Base-by-base conservation (phyloP, 2,888 invertebrate genomes). In the Ectemnius continuus region DNA sequence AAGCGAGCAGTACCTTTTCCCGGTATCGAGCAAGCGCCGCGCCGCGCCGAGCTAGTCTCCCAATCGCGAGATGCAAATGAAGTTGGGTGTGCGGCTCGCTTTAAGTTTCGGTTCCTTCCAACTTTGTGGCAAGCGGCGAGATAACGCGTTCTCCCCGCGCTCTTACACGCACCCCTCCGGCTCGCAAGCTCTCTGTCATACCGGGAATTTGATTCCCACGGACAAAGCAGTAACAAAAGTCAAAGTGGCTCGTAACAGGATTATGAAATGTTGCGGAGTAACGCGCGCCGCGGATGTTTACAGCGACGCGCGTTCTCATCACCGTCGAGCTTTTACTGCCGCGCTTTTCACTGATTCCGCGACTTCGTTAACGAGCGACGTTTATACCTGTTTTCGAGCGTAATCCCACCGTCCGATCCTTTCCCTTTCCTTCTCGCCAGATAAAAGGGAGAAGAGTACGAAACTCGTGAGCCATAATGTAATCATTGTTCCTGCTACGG, bases 181-280 rank as follows among this genome's bases (percentile, higher is more conserved):
- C 36, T 36, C 36, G 36, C 36, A 36, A 36, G 36, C 36, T 36
- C 36, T 36, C 36, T 6, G 6, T 11, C 8, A 36, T 70, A 79
- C 69, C 57, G 69, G 73, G 67, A 81, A 73, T 83, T 83, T 81
- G 79, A 83, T 83, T 83, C 73, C 71, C 83, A 72, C 75, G 70
- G 61, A 63, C 74, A 67, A 67, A 69, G 66, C 70, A 61, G 76
- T 73, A 75, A 78, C 83, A 78, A 83, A 83, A 83, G 79, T 83
- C 79, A 73, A 79, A 81, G 79, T 83, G 78, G 76, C 83, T 83
- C 83, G 79, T 83, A 83, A 83, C 83, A 83, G 81, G 76, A 83
- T 83, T 83, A 83, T 83, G 83, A 83, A 83, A 83, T 83, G 83
- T 83, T 83, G 78, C 83, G 83, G 79, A 75, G 77, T 81, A 83